Conservation (phyloP, 2,113 vertebrate genomes). For the Stegostoma tigrinum region DNA sequence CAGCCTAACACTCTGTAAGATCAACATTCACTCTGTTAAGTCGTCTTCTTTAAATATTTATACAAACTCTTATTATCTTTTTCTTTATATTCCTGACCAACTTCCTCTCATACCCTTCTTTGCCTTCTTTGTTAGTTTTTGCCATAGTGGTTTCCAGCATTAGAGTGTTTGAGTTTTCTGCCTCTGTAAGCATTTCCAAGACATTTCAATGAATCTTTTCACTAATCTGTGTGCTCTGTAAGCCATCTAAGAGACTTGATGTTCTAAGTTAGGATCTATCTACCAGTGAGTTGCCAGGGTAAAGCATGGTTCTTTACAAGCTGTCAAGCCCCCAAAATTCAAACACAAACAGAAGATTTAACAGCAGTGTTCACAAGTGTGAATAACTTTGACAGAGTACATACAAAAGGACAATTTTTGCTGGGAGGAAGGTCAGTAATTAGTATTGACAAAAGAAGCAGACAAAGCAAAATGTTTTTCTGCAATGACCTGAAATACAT, state of each 20-base stretch:
- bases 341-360: not conserved
- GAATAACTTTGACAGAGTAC: not conserved
- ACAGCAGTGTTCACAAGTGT: not conserved
- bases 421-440: not conserved
- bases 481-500: no score
- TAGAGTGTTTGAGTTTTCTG: not conserved
- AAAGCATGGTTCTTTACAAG: not conserved
- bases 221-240: not conserved
- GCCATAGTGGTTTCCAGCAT: not conserved
- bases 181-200: not conserved
- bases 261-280: not conserved
- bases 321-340: not conserved
- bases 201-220: not conserved
- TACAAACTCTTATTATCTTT: no score
- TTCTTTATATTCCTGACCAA: no score
- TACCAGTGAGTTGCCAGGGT: not conserved
- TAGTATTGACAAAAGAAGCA: not conserved
- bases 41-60: no score
- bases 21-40: no score
- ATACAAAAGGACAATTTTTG: not conserved
- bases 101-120: no score
- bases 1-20: no score
- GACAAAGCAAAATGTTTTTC: no score
- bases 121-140: no score
- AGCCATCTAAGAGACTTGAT: not conserved